phyloP scores from a whole-genome alignment of 2,113 vertebrate species.

The Malurus melanocephalus region DNA sequence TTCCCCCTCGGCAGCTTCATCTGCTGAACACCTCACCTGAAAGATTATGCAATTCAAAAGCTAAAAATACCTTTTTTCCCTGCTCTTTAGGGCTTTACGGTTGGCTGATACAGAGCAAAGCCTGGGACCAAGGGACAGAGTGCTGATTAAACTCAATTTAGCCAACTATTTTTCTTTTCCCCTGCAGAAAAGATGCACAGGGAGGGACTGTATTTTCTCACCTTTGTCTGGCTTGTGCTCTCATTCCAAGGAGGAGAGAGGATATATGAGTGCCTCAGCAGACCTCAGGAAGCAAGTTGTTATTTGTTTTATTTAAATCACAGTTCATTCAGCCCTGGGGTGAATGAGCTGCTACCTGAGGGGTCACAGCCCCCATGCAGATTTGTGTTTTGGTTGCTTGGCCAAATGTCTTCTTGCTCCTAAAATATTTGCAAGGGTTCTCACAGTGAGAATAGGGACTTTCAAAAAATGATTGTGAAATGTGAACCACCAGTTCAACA shows the following conservation, averaged over 20 bases:
- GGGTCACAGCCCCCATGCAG: not conserved
- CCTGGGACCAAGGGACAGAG: not conserved
- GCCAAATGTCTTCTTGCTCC: not conserved
- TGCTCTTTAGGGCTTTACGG: not conserved
- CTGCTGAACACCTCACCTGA: not conserved
- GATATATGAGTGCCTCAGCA: not conserved
- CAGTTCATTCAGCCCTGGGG: not conserved
- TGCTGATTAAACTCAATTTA: not conserved
- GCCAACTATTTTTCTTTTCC: not conserved
- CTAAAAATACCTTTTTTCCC: slow-evolving; percentile 25
- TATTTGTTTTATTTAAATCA: slow-evolving; percentile 15
- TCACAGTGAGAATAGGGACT: not conserved
- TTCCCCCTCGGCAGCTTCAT: not conserved
- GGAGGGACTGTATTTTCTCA: slow-evolving; percentile 8
- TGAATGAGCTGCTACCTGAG: slow-evolving; percentile 24
- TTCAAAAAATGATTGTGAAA: not conserved
- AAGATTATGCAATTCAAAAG: not conserved
- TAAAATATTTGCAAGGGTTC: not conserved
- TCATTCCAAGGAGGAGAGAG: not conserved
- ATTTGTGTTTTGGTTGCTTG: not conserved
- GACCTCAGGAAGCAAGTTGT: not conserved
- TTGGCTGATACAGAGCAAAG: not conserved
- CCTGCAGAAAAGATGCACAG: not conserved
- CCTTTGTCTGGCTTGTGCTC: not conserved
- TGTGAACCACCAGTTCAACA: not conserved